Evolutionary conservation across 2,888 invertebrate species (phyloP).

Genomic region (Amphipoea lucens): DNA sequence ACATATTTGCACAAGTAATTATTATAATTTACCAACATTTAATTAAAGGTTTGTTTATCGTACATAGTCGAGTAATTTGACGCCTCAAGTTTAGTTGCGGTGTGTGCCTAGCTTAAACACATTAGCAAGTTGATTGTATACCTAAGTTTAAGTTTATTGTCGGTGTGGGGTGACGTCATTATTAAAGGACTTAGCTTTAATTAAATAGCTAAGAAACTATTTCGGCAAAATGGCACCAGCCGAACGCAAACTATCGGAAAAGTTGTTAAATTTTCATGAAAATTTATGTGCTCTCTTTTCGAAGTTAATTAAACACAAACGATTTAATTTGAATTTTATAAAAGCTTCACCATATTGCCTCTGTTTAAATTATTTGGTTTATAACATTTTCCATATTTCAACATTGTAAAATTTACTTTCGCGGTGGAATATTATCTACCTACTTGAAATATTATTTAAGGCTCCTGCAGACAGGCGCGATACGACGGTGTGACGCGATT

Average conservation of each 20-base stretch:
- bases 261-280: constrained; percentile 77
- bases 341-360: constrained; percentile 30
- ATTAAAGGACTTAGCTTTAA: constrained; percentile 71
- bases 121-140: constrained; percentile 66
- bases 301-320: constrained; percentile 69
- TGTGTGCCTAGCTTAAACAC: constrained; percentile 63
- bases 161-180: constrained; percentile 64
- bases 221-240: constrained; percentile 72
- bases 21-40: constrained; percentile 40
- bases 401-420: constrained; percentile 16
- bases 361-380: constrained; percentile 31
- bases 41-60: constrained; percentile 44
- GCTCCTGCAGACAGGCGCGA: not conserved
- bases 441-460: constrained; percentile 8
- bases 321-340: constrained; percentile 55
- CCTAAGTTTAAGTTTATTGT: constrained; percentile 63
- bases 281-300: constrained; percentile 74
- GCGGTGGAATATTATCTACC: not conserved
- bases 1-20: constrained; percentile 45
- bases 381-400: constrained; percentile 17
- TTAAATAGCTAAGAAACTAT: constrained; percentile 79
- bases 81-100: constrained; percentile 50
- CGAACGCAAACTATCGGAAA: constrained; percentile 73
- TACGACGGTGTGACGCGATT: too few species aligned
- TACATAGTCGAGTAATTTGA: constrained; percentile 54